phyloP scores from a whole-genome alignment of 2,797 vertebrate species.

The Nannoperca obscura region DNA sequence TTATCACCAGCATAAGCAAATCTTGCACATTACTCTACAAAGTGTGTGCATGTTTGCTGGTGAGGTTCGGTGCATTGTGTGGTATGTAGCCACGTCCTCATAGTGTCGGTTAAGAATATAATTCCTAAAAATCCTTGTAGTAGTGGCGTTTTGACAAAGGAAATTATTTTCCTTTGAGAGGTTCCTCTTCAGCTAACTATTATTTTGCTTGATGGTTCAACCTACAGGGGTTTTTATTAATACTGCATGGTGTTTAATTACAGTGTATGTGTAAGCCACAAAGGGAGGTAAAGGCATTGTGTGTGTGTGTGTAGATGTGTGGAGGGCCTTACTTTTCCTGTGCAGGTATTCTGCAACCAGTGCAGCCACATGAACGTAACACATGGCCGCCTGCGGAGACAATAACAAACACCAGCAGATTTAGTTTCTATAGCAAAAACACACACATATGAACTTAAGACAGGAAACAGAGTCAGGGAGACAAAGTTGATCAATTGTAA shows the following conservation, averaged over 20 bases:
- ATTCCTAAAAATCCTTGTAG: background rate
- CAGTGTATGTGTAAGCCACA: too few relatives aligned
- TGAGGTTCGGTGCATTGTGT: background rate
- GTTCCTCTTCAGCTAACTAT: background rate
- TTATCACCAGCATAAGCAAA: slow-evolving; percentile 1
- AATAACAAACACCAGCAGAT: slow-evolving; percentile 26
- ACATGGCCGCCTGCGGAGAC: slow-evolving; percentile 94
- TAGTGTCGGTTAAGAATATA: background rate
- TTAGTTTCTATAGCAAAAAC: background rate
- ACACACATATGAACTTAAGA: background rate
- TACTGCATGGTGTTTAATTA: background rate
- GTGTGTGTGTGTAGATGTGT: background rate
- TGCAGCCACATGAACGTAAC: slow-evolving; percentile 94
- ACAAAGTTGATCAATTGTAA: background rate
- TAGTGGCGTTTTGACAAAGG: background rate
- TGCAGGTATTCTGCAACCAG: slow-evolving; percentile 96
- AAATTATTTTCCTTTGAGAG: background rate
- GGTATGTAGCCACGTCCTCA: background rate
- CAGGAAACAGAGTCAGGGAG: background rate
- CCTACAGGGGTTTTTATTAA: background rate
- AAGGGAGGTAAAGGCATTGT: background rate
- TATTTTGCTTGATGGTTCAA: background rate
- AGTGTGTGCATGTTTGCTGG: background rate
- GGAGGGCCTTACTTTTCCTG: slow-evolving; percentile 92
- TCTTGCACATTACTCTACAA: background rate